Evolutionary conservation across 2,113 vertebrate genomes (phyloP).

Genomic region (Pristiophorus japonicus): DNA sequence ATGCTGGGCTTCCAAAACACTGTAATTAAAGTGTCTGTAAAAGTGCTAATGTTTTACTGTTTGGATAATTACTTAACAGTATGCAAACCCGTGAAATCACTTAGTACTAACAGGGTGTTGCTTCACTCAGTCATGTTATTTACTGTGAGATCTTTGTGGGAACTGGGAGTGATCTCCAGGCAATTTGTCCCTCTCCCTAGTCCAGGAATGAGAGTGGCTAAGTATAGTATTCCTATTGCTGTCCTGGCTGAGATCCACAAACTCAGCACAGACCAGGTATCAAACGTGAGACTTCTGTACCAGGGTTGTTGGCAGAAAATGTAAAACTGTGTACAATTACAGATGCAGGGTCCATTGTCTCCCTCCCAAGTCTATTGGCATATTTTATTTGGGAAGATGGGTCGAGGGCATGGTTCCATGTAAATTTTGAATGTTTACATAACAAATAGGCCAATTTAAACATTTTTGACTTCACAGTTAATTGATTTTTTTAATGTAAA

Average conservation of each 20-base stretch:
- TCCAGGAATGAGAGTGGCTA: background rate
- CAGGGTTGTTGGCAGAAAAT: background rate
- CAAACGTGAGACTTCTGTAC: background rate
- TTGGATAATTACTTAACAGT: conserved; percentile 10
- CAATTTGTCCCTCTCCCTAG: background rate
- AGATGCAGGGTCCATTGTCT: background rate
- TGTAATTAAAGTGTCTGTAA: background rate
- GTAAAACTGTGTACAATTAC: background rate
- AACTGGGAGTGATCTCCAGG: background rate
- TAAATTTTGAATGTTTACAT: background rate
- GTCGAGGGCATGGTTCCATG: too few species aligned
- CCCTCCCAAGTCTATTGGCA: background rate
- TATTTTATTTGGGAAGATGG: background rate
- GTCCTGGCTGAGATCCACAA: background rate
- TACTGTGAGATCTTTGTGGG: background rate
- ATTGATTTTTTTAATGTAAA: background rate
- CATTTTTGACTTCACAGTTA: background rate
- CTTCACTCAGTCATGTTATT: background rate
- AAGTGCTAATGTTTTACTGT: background rate
- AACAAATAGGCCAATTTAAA: background rate
- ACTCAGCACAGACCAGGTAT: background rate
- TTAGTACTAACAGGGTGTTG: background rate
- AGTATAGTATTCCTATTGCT: background rate
- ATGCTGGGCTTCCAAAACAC: background rate
- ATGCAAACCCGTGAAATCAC: background rate